Evolutionary conservation across 2,888 invertebrate genomes (phyloP).

Genomic region (Cheilosia grossa): DNA sequence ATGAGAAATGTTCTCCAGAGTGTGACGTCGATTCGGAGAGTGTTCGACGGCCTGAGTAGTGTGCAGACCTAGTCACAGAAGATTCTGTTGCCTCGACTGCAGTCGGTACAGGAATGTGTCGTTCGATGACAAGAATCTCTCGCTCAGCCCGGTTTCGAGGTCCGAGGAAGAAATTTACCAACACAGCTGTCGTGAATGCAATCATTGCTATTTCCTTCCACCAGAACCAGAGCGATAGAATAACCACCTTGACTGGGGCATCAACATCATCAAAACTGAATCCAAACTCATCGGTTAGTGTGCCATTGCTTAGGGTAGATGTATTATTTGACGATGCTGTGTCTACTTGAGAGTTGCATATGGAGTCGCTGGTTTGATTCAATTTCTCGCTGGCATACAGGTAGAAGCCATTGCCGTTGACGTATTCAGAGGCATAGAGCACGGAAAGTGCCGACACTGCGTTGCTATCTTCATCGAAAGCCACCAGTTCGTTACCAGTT

Average conservation of each 20-base stretch:
- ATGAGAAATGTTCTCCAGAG: slow-evolving; percentile 81
- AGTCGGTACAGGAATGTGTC: slow-evolving; percentile 82
- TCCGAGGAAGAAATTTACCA: slow-evolving; percentile 88
- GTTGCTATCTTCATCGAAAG: slow-evolving; percentile 82
- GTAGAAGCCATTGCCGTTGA: slow-evolving; percentile 92
- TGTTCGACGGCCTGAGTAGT: slow-evolving; percentile 66
- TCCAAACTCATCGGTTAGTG: slow-evolving; percentile 77
- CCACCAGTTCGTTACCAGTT: slow-evolving; percentile 78
- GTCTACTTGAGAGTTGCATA: slow-evolving; percentile 21
- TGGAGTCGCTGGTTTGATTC: slow-evolving; percentile 76
- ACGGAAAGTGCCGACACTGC: slow-evolving; percentile 88
- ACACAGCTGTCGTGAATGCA: slow-evolving; percentile 88
- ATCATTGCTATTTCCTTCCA: slow-evolving; percentile 93
- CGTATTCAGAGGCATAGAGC: slow-evolving; percentile 88
- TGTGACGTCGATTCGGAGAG: slow-evolving; percentile 79
- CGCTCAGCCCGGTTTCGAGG: slow-evolving; percentile 81
- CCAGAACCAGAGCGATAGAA: slow-evolving; percentile 91
- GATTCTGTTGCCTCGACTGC: slow-evolving; percentile 82
- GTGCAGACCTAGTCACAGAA: slow-evolving; percentile 76
- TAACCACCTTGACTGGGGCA: slow-evolving; percentile 88
- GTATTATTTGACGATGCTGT: slow-evolving; percentile 27
- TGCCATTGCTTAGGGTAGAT: slow-evolving; percentile 38
- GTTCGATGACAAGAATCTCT: slow-evolving; percentile 82
- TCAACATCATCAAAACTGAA: slow-evolving; percentile 84
- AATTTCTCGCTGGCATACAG: slow-evolving; percentile 85